A percentile compares a stretch with the other conserved stretches of the same genome.
These are phyloP conservation scores for Lampris incognitus DNA, from an alignment of 2,113 vertebrate genomes.

Conservation along the genomic window DNA sequence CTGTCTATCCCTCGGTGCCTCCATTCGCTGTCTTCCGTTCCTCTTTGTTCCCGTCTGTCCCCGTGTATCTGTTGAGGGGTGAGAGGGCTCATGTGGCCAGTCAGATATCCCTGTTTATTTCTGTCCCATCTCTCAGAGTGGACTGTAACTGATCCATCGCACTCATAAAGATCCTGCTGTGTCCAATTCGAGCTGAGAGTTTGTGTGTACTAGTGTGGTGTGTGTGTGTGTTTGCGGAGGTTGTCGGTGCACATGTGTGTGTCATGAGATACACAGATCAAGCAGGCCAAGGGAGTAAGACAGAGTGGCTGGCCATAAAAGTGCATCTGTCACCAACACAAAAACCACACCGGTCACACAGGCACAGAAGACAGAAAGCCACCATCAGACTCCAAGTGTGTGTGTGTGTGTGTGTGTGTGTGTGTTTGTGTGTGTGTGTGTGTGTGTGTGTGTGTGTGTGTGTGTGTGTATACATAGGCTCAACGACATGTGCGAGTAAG, in stretches of 20 bases:
- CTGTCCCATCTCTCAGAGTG: constrained; percentile 20
- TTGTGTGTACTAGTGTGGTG: not conserved
- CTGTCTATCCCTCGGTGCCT: not conserved
- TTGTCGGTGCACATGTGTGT: constrained; percentile 9
- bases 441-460: constrained; percentile 14
- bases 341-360: constrained; percentile 59
- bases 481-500: constrained; percentile 39
- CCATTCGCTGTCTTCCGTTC: not conserved
- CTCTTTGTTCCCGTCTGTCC: not conserved
- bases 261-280: constrained; percentile 59
- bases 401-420: constrained; percentile 12
- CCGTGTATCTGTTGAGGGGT: constrained; percentile 3
- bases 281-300: constrained; percentile 38
- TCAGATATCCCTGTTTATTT: constrained; percentile 45
- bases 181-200: constrained; percentile 22
- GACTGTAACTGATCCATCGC: constrained; percentile 19
- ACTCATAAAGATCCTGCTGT: constrained; percentile 37
- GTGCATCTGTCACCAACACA: constrained; percentile 64
- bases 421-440: constrained; percentile 6
- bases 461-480: constrained; percentile 21
- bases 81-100: constrained; percentile 21
- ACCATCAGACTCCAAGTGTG: constrained; percentile 36
- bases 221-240: not conserved
- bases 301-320: constrained; percentile 43
- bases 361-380: constrained; percentile 50